Evolutionary conservation across 2,797 vertebrate species (phyloP), one percentile per base, ranked within the genome.

Genomic region (Bryconaethiops microstoma): DNA sequence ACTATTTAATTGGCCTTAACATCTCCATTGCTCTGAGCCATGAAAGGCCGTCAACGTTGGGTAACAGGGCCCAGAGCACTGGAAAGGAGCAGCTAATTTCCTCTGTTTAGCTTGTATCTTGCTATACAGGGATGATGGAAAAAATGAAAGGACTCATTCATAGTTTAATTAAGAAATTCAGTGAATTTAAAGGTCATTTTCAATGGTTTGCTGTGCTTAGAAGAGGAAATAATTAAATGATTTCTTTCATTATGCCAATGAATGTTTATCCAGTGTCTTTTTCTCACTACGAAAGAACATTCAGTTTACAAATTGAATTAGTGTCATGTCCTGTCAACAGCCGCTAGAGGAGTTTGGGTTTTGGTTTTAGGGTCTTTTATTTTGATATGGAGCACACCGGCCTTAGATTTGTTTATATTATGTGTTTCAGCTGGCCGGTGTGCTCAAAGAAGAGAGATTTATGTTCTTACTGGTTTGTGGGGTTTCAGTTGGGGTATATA

Each of bases 21-120:
- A 78, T 82, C 55, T 21, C 21, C 40, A 77, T 75, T 83, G 67
- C 80, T 40, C 0, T 21, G 65, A 82, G 74, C 60, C 68, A 39
- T 76, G 72, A 86, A 82, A 82, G 63, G 74, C 76, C 72, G 64
- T 85, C 74, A 57, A 50, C 35, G 39, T 64, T 84, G n/a, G 69
- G 60, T 82, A 72, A 76, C 45, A 68, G 19, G 54, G 50, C 57
- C 76, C 60, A 55, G 40, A 60, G 74, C 55, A 57, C 29, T 45
- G 17, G 39, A 81, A 59, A 75, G 40, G 40, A 65, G 68, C 23
- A 55, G 74, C 69, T 62, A 76, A 71, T 82, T 80, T 80, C 72
- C 57, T 71, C 80, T 72, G 42, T 78, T 76, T 63, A 39, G 7
- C 40, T 68, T 70, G 63, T 62, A 64, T 82, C 42, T 74, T 29